Percentiles rank a stretch among this genome's conserved stretches.
Conservation (phyloP, 2,797 vertebrate genomes). For the Zenarchopterus dispar region DNA sequence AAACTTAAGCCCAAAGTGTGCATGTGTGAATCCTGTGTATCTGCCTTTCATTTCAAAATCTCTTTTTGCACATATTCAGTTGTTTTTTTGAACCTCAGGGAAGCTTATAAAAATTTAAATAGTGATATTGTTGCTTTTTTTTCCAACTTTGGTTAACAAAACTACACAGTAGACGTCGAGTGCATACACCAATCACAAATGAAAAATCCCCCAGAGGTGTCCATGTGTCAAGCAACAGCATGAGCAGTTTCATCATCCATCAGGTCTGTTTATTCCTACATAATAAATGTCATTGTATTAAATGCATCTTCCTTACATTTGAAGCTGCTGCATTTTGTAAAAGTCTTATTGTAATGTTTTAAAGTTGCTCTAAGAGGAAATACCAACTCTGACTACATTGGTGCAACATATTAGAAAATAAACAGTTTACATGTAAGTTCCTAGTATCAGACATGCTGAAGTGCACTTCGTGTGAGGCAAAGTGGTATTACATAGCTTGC, state of each 20-base stretch:
- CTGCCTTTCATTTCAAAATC: too few relatives aligned
- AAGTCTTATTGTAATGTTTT: neutral
- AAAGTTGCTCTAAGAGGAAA: too few relatives aligned
- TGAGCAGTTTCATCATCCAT: neutral
- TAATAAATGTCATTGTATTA: neutral
- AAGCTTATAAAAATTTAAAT: conserved; percentile 11
- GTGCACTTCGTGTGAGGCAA: too few relatives aligned
- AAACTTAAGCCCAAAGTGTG: neutral
- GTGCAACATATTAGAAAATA: too few relatives aligned
- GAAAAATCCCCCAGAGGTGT: too few relatives aligned
- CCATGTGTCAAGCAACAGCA: neutral
- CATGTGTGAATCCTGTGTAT: too few relatives aligned
- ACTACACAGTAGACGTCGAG: neutral
- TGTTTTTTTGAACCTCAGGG: conserved; percentile 49
- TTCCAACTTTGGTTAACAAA: neutral
- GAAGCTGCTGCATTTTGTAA: too few relatives aligned
- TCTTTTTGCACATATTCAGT: too few relatives aligned
- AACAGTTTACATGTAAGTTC: too few relatives aligned
- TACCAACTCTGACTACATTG: too few relatives aligned
- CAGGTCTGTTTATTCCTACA: neutral
- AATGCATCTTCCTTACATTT: neutral
- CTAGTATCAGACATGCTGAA: too few relatives aligned
- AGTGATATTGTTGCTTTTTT: neutral
- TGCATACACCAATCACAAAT: neutral
- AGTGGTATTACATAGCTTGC: too few relatives aligned